A percentile compares a stretch with the other conserved stretches of the same genome.
These are phyloP conservation scores for Peromyscus leucopus DNA, from an alignment of 2,113 vertebrate species.

Conservation along the genomic window DNA sequence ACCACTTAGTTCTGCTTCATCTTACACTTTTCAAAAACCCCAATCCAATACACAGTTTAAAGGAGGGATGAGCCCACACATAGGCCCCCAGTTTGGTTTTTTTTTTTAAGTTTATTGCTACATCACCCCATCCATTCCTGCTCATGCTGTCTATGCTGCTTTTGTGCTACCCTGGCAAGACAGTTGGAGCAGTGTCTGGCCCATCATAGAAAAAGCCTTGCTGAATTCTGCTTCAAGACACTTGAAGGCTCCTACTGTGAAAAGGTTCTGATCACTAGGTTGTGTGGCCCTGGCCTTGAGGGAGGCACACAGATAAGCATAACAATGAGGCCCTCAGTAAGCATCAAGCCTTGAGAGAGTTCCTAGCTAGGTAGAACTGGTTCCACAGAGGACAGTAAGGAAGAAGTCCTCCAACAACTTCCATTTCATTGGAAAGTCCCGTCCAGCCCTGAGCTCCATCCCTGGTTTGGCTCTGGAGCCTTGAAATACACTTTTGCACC, in stretches of 20 bases:
- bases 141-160: not conserved
- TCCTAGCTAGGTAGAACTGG: not conserved
- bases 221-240: not conserved
- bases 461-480: not conserved
- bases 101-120: not conserved
- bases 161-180: not conserved
- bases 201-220: not conserved
- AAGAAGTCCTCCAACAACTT: not conserved
- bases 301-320: not conserved
- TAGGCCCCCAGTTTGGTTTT: not conserved
- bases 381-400: not conserved
- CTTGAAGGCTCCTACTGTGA: not conserved
- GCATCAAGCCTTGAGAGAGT: not conserved
- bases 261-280: not conserved
- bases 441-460: not conserved
- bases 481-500: not conserved
- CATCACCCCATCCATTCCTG: not conserved
- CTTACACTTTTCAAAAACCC: not conserved
- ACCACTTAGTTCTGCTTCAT: not conserved
- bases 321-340: not conserved
- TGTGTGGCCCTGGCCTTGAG: not conserved
- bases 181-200: not conserved
- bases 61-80: not conserved
- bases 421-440: not conserved
- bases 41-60: not conserved